Evolutionary conservation across 2,888 invertebrate genomes (phyloP).

Genomic region (Platerodrilus igneus): DNA sequence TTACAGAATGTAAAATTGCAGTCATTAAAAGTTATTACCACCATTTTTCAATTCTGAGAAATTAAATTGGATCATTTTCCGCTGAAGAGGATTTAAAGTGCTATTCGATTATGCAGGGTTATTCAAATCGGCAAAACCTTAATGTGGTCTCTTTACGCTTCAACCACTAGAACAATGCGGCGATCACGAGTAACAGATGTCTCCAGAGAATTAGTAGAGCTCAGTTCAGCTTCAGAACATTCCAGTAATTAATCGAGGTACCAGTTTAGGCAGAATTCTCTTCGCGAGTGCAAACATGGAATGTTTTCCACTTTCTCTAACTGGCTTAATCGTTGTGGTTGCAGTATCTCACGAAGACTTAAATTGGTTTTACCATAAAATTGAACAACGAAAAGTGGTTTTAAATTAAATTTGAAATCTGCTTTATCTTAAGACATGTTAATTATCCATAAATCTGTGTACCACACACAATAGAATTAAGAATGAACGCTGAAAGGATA

Average conservation of each 20-base stretch:
- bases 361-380: too few relatives aligned
- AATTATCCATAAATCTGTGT: constrained; percentile 32
- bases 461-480: constrained; percentile 19
- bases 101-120: too few relatives aligned
- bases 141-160: constrained; percentile 16
- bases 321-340: constrained; percentile 15
- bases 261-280: constrained; percentile 24
- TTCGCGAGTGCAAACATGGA: constrained; percentile 14
- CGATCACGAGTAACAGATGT: constrained; percentile 32
- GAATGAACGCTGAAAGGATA: constrained; percentile 19
- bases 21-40: too few relatives aligned
- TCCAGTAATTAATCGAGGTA: constrained; percentile 28
- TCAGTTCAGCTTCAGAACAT: constrained; percentile 26
- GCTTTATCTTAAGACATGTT: constrained; percentile 26
- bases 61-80: too few relatives aligned
- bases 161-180: constrained; percentile 22
- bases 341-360: too few relatives aligned
- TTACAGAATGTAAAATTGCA: too few relatives aligned
- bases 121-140: constrained; percentile 16
- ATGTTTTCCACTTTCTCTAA: constrained; percentile 24
- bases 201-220: constrained; percentile 28
- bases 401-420: constrained; percentile 11
- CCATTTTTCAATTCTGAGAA: too few relatives aligned
- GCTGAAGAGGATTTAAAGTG: too few relatives aligned
- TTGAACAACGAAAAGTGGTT: too few relatives aligned